Percentiles rank a stretch among this genome's conserved stretches.
phyloP scores from a whole-genome alignment of 2,888 invertebrate species.

The Agrotis puta region DNA sequence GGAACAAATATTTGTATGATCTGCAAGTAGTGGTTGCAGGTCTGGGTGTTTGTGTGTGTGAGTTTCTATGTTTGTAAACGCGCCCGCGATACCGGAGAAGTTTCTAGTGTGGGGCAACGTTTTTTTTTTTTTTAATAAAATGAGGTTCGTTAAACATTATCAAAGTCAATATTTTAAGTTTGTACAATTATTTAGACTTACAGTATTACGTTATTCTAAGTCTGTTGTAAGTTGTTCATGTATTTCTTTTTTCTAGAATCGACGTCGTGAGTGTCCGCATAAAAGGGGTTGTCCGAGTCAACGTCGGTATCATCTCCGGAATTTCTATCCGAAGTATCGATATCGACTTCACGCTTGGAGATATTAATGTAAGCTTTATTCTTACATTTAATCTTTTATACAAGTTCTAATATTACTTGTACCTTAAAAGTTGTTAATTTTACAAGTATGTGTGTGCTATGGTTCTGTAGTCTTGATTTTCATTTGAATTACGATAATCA shows the following conservation, averaged over 20 bases:
- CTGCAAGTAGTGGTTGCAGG: too few relatives aligned
- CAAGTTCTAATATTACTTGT: not conserved
- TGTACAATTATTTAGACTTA: too few relatives aligned
- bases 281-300: conserved; percentile 68
- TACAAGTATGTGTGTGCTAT: not conserved
- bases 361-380: conserved; percentile 70
- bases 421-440: not conserved
- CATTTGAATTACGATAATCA: not conserved
- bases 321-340: conserved; percentile 73
- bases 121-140: too few relatives aligned
- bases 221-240: too few relatives aligned
- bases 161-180: too few relatives aligned
- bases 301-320: conserved; percentile 75
- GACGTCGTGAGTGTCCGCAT: conserved; percentile 69
- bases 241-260: conserved; percentile 68
- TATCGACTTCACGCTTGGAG: conserved; percentile 69
- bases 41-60: too few relatives aligned
- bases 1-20: too few relatives aligned
- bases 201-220: too few relatives aligned
- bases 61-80: too few relatives aligned
- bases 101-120: too few relatives aligned
- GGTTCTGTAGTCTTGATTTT: not conserved
- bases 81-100: too few relatives aligned
- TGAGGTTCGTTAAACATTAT: too few relatives aligned
- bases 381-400: not conserved